phyloP scores from a whole-genome alignment of 2,797 vertebrate species.

The Lateolabrax maculatus region DNA sequence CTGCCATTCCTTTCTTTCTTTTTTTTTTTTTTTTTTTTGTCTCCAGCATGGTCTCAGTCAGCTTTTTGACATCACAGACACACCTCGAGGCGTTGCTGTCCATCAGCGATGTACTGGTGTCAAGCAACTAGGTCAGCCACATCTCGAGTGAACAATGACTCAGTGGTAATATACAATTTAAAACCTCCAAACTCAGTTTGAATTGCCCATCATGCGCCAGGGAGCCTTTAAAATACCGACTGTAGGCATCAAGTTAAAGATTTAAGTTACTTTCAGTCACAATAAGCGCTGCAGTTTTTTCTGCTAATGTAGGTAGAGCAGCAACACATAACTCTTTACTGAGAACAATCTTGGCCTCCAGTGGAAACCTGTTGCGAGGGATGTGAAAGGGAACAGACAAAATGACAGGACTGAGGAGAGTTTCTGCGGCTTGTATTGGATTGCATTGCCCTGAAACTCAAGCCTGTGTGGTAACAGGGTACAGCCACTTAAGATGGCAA shows the following conservation, averaged over 20 bases:
- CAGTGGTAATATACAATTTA: slow-evolving; percentile 1
- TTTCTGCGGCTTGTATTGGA: slow-evolving; percentile 85
- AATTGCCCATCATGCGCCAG: background rate
- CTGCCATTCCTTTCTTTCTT: slow-evolving; percentile 39
- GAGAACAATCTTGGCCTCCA: slow-evolving; percentile 66
- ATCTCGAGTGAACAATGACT: slow-evolving; percentile 32
- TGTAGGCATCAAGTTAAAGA: slow-evolving; percentile 20
- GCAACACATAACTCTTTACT: slow-evolving; percentile 66
- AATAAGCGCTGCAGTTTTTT: slow-evolving; percentile 39
- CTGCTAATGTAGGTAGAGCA: slow-evolving; percentile 42
- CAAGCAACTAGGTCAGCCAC: slow-evolving; percentile 42
- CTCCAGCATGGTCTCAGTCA: slow-evolving; percentile 38
- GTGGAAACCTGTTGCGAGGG: slow-evolving; percentile 76
- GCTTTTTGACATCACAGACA: slow-evolving; percentile 56
- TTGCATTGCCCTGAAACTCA: slow-evolving; percentile 86
- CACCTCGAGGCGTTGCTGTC: slow-evolving; percentile 49
- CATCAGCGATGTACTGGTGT: slow-evolving; percentile 25
- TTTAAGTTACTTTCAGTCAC: slow-evolving; percentile 34
- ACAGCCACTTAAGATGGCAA: slow-evolving; percentile 88
- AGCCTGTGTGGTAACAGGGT: slow-evolving; percentile 85
- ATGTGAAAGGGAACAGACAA: slow-evolving; percentile 82
- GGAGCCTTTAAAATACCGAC: slow-evolving; percentile 7
- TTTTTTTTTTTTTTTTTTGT: slow-evolving; percentile 29
- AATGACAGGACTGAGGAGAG: slow-evolving; percentile 82
- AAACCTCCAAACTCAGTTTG: slow-evolving; percentile 20